Evolutionary conservation across 2,888 invertebrate genomes (phyloP), one percentile per base, ranked within the genome.

Genomic region (Drosophila falleni): DNA sequence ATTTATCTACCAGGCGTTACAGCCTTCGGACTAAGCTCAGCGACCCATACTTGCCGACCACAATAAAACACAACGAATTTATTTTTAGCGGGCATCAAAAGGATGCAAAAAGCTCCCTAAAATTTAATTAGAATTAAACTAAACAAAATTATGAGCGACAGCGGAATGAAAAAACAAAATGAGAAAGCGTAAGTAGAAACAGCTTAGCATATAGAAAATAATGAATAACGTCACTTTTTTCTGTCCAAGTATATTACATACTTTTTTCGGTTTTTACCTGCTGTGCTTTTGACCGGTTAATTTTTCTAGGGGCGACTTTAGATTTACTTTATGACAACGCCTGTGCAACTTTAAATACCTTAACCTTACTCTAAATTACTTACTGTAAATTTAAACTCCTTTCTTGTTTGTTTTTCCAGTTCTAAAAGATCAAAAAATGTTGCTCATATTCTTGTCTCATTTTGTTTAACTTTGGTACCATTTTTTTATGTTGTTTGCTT

Each of bases 191-290:
- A n/a, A n/a, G n/a, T n/a, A n/a, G n/a, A n/a, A n/a, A n/a, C n/a
- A n/a, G n/a, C n/a, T n/a, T n/a, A n/a, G n/a, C 31, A 70, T 68
- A 73, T 73, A 78, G 68, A 74, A 79, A 72, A 69, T 63, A 76
- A 72, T 74, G 60, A 54, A 54, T 49, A 50, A 37, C 26, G 26
- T 23, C 54, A 8, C 23, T 37, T 42, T n/a, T 46, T 35, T 31
- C 41, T 49, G 50, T 19, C 15, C 31, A 47, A 19, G 47, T 23
- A 56, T 39, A 35, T 19, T 33, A 59, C 35, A 16, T 26, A 26
- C 9, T 33, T 35, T 39, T 71, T 44, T 26, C 9, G 23, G 44
- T 44, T 23, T 33, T 54, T 42, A 16, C 29, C 46, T 47, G 4
- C 15, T n/a, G 50, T 65, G 47, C 60, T 39, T 42, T 49, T 23